Percentiles rank a stretch among this genome's conserved stretches.
phyloP scores from a whole-genome alignment of 2,888 invertebrate genomes.

The Coenonympha glycerion region DNA sequence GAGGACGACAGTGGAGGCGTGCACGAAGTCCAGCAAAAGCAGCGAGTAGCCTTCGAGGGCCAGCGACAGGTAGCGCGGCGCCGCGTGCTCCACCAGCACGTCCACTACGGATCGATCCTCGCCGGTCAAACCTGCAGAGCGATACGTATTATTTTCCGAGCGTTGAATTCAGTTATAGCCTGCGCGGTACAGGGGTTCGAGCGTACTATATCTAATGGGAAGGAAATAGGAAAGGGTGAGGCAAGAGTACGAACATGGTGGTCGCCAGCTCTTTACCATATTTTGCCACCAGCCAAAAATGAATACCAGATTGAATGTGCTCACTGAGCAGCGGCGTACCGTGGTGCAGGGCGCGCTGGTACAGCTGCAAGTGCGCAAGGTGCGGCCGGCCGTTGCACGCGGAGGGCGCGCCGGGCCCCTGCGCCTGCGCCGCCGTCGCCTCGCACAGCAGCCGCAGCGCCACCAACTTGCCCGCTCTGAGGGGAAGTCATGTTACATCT shows the following conservation, averaged over 20 bases:
- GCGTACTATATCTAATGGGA: too few relatives aligned
- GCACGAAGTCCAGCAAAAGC: slow-evolving; percentile 90
- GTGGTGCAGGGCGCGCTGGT: slow-evolving; percentile 90
- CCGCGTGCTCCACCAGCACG: slow-evolving; percentile 87
- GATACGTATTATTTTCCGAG: too few relatives aligned
- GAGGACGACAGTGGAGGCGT: slow-evolving; percentile 90
- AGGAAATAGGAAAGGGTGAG: too few relatives aligned
- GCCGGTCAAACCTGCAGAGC: slow-evolving; percentile 74
- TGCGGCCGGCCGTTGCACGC: slow-evolving; percentile 74
- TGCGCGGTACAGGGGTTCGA: too few relatives aligned
- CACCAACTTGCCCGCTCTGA: slow-evolving; percentile 84
- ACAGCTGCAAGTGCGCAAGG: slow-evolving; percentile 85
- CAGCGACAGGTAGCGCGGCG: slow-evolving; percentile 89
- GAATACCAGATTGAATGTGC: not conserved
- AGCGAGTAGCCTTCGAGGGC: slow-evolving; percentile 92
- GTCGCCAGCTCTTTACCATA: too few relatives aligned
- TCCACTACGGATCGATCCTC: slow-evolving; percentile 85
- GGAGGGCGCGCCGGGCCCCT: slow-evolving; percentile 77
- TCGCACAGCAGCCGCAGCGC: slow-evolving; percentile 92
- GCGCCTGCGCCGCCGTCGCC: slow-evolving; percentile 87
- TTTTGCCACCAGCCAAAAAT: too few relatives aligned
- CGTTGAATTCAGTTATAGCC: too few relatives aligned
- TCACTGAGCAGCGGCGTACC: slow-evolving; percentile 52
- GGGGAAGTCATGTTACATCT: too few relatives aligned
- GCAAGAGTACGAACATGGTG: too few relatives aligned